phyloP scores from a whole-genome alignment of 35 echinoderm and acorn worm species.

The Patiria miniata region DNA sequence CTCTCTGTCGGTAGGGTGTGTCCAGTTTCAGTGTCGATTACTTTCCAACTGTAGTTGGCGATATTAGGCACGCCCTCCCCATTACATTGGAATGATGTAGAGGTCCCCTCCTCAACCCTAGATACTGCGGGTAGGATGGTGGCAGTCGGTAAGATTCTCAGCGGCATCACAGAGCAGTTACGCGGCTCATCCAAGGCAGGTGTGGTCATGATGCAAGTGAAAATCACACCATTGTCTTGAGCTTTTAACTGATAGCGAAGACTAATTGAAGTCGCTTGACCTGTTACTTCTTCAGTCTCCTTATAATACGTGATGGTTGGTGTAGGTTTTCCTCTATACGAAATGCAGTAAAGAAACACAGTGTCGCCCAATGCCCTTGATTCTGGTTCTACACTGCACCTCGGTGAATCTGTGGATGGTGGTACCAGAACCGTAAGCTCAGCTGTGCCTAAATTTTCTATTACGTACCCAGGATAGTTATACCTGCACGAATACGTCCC shows the following conservation, averaged over 20 bases:
- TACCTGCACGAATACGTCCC: background rate
- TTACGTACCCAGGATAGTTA: background rate
- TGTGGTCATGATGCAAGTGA: constrained; percentile 5
- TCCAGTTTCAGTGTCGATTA: background rate
- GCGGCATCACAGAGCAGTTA: background rate
- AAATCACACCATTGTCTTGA: background rate
- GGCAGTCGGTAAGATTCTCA: background rate
- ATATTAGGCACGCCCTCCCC: background rate
- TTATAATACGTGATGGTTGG: background rate
- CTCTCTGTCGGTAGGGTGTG: background rate
- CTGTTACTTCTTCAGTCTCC: background rate
- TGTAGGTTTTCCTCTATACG: background rate
- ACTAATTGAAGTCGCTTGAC: background rate
- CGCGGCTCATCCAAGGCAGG: constrained; percentile 1
- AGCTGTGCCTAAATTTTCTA: background rate
- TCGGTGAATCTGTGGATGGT: background rate
- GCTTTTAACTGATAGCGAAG: background rate
- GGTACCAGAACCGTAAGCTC: background rate
- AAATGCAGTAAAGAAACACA: background rate
- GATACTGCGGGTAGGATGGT: background rate
- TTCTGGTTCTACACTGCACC: background rate
- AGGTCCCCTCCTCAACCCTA: background rate
- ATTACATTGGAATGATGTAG: background rate
- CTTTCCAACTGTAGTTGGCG: background rate
- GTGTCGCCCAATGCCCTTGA: background rate